A percentile compares a stretch with the other conserved stretches of the same genome.
Evolutionary conservation across 2,797 vertebrate species (phyloP).

Genomic region (Rhinella marina): DNA sequence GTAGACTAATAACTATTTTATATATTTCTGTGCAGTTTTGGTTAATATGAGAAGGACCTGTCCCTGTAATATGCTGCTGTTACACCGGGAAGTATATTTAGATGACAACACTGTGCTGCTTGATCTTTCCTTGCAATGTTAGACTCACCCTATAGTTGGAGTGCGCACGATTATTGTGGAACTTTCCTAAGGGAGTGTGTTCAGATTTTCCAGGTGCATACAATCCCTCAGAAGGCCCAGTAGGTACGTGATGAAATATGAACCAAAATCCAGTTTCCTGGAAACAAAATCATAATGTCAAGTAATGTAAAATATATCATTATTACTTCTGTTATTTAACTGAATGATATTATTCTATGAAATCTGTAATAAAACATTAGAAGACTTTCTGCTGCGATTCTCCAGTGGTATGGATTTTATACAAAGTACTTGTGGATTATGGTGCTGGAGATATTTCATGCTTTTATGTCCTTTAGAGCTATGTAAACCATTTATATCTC

Average conservation of each 20-base stretch:
- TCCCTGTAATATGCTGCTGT: background rate
- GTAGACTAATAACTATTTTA: too few species aligned
- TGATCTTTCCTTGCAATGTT: background rate
- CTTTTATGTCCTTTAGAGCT: slow-evolving; percentile 23
- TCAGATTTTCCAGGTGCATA: slow-evolving; percentile 91
- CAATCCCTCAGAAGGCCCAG: slow-evolving; percentile 89
- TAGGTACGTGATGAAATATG: slow-evolving; percentile 93
- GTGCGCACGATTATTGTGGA: slow-evolving; percentile 93
- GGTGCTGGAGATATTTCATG: background rate
- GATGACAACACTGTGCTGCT: background rate
- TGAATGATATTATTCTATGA: background rate
- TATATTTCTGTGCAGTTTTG: too few species aligned
- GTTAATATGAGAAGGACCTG: background rate
- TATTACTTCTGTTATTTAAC: slow-evolving; percentile 16
- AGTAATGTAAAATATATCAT: background rate
- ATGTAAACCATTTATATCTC: slow-evolving; percentile 20
- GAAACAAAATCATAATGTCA: slow-evolving; percentile 19
- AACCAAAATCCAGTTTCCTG: slow-evolving; percentile 99
- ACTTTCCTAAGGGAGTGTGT: slow-evolving; percentile 89
- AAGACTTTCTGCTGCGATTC: slow-evolving; percentile 3
- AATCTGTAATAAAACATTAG: slow-evolving; percentile 22
- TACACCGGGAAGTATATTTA: background rate
- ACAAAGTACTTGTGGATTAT: slow-evolving; percentile 36
- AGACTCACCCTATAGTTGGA: slow-evolving; percentile 94
- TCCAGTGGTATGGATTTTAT: slow-evolving; percentile 13